phyloP scores from a whole-genome alignment of 2,797 vertebrate species.

The Esox lucius region DNA sequence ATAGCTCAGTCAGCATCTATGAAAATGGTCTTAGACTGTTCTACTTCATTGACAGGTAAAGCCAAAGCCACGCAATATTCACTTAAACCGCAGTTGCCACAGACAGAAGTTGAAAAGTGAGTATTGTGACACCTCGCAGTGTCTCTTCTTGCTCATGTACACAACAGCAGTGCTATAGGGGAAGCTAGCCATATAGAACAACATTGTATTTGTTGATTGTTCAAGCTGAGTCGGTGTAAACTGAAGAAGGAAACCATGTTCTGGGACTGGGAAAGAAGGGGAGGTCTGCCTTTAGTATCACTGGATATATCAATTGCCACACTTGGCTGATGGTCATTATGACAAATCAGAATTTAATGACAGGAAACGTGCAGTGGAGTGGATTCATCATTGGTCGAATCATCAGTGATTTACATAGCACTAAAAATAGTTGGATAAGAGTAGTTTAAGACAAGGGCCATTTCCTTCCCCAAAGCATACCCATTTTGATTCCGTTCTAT shows the following conservation, averaged over 20 bases:
- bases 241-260: not conserved
- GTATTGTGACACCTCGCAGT: conserved; percentile 19
- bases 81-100: conserved; percentile 29
- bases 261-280: conserved; percentile 22
- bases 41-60: conserved; percentile 50
- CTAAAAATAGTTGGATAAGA: conserved; percentile 87
- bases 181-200: not conserved
- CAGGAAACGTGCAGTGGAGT: conserved; percentile 75
- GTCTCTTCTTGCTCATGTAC: not conserved
- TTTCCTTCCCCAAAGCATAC: conserved; percentile 77
- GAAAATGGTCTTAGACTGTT: not conserved
- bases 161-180: not conserved
- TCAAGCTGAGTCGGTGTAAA: not conserved
- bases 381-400: conserved; percentile 76
- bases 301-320: conserved; percentile 59
- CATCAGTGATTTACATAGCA: conserved; percentile 83
- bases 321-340: conserved; percentile 77
- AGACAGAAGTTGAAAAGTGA: conserved; percentile 57
- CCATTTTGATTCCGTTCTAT: conserved; percentile 73
- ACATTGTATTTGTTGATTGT: not conserved
- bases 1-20: not conserved
- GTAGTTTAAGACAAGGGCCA: conserved; percentile 80
- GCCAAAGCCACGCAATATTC: conserved; percentile 36
- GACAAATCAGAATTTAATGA: conserved; percentile 84
- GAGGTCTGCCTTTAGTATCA: conserved; percentile 63